A percentile compares a stretch with the other conserved stretches of the same genome.
These are phyloP conservation scores for Tupaia tana DNA, from an alignment of 2,113 vertebrate species.

Conservation along the genomic window DNA sequence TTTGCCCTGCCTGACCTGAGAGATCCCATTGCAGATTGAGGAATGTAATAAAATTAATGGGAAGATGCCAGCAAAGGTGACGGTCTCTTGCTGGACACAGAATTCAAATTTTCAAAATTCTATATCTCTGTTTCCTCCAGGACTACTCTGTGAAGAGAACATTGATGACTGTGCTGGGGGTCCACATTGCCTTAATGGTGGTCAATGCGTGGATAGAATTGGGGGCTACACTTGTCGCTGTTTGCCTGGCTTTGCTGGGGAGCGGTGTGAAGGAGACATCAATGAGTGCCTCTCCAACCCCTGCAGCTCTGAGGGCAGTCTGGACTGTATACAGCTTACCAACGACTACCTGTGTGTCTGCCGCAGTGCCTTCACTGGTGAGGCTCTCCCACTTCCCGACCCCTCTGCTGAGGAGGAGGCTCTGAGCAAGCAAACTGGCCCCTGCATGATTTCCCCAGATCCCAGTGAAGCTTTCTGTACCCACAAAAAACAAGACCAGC, in stretches of 20 bases:
- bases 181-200: conserved; percentile 92
- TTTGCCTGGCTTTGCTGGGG: conserved; percentile 92
- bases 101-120: neutral
- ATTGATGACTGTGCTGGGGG: conserved; percentile 90
- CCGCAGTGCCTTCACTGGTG: conserved; percentile 94
- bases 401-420: neutral
- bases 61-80: neutral
- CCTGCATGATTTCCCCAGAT: neutral
- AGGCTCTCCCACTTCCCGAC: neutral
- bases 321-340: conserved; percentile 93
- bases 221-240: conserved; percentile 93
- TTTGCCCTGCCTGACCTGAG: neutral
- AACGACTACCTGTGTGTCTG: conserved; percentile 94
- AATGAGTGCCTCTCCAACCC: conserved; percentile 95
- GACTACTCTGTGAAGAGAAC: conserved; percentile 92
- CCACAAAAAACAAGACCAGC: neutral
- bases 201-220: conserved; percentile 93
- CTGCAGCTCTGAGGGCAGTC: conserved; percentile 90
- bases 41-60: too few species aligned
- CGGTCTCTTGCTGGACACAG: neutral
- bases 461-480: neutral
- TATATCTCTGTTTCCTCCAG: conserved; percentile 76
- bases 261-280: conserved; percentile 95
- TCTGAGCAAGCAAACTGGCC: neutral
- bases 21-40: neutral